Base-by-base conservation (phyloP, 1,140 invertebrate species). In the Periplaneta americana region DNA sequence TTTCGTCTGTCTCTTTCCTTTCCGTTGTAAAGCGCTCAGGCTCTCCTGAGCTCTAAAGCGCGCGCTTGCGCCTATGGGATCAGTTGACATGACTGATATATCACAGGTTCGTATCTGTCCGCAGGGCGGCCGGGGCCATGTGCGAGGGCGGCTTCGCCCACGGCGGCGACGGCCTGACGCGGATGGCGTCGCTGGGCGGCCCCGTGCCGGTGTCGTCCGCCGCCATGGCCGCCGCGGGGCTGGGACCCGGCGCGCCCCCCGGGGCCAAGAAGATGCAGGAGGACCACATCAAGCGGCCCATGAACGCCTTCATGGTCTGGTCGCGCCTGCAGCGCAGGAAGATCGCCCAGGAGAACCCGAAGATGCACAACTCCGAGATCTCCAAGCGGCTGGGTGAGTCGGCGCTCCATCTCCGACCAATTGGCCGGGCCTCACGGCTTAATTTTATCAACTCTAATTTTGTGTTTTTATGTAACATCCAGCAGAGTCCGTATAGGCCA, bases 351-450 rank as follows among this genome's bases (percentile, higher is more conserved):
- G 97, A 99, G 85, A 98, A 99, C 89, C 98, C 98, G 1, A 99
- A 99, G 90, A 98, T 99, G 97, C 98, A 99, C 90, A 99, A 99
- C 88, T 98, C 97, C 0, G 98, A 99, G 88, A 99, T 99, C 83
- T 97, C 96, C 32, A 99, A 99, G 88, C 89, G 97, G 87, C 92
- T 99, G 57, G 98, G 95, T 96, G 83, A 93, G 93, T 88, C 18
- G 13, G 3, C 3, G 3, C 3, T 35, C 34, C 8, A 6, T 32
- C 74, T 77, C 57, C 82, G 81, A 76, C 57, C 34, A 0, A n/a
- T n/a, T n/a, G n/a, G n/a, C n/a, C n/a, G n/a, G n/a, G n/a, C n/a
- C n/a, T n/a, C n/a, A n/a, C n/a, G n/a, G n/a, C n/a, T n/a, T n/a
- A n/a, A n/a, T n/a, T n/a, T n/a, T n/a, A n/a, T n/a, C n/a, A n/a